phyloP scores from a whole-genome alignment of 2,888 invertebrate genomes.

The Himalopsyche kuldschensis region DNA sequence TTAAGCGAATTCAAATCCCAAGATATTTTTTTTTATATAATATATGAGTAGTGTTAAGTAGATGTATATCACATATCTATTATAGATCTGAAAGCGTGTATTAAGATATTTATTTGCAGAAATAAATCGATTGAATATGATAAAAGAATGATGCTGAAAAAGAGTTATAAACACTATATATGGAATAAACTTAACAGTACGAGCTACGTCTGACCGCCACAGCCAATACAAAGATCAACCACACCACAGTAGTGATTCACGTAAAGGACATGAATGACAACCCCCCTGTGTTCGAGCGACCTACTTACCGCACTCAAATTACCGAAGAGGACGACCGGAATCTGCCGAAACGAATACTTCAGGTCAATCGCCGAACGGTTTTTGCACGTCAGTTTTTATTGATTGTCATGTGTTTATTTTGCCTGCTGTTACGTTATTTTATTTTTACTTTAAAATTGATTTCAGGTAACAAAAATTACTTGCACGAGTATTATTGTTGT shows the following conservation, averaged over 20 bases:
- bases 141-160: too few relatives aligned
- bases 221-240: slow-evolving; percentile 90
- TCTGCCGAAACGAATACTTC: slow-evolving; percentile 89
- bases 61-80: too few relatives aligned
- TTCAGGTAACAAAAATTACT: too few relatives aligned
- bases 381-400: slow-evolving; percentile 35
- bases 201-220: slow-evolving; percentile 93
- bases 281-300: slow-evolving; percentile 93
- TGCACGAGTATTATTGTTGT: too few relatives aligned
- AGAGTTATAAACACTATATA: too few relatives aligned
- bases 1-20: too few relatives aligned
- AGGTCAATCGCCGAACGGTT: slow-evolving; percentile 60
- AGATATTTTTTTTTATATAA: too few relatives aligned
- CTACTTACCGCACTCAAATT: slow-evolving; percentile 93
- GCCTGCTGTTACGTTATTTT: not conserved
- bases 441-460: too few relatives aligned
- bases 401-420: slow-evolving; percentile 3
- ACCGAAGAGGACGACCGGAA: slow-evolving; percentile 95
- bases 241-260: slow-evolving; percentile 95
- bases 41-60: too few relatives aligned
- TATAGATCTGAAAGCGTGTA: too few relatives aligned
- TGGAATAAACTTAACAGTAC: slow-evolving; percentile 62
- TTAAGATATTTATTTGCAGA: not conserved
- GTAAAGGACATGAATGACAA: slow-evolving; percentile 99
- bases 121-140: not conserved